These are phyloP conservation scores for Gymnosoma rotundatum DNA, from an alignment of 2,888 invertebrate species.

Conservation along the genomic window DNA sequence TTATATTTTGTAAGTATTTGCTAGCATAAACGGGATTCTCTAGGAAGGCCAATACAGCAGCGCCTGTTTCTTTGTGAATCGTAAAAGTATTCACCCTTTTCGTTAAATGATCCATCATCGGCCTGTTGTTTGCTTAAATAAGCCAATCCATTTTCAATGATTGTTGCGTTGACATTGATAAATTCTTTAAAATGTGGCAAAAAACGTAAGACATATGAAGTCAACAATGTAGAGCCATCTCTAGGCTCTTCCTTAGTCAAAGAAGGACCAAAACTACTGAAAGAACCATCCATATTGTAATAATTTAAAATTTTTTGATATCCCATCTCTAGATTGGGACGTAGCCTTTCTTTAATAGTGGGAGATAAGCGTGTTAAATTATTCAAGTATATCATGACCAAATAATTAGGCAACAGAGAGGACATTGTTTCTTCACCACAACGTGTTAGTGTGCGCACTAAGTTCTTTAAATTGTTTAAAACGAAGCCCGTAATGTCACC, in stretches of 20 bases:
- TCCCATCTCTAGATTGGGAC: conserved; percentile 88
- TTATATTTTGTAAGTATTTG: too few relatives aligned
- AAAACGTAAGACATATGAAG: conserved; percentile 92
- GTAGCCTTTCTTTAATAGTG: conserved; percentile 85
- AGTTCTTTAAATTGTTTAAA: too few relatives aligned
- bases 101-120: conserved; percentile 89
- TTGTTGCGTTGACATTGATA: conserved; percentile 87
- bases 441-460: too few relatives aligned
- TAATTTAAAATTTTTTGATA: conserved; percentile 96
- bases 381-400: conserved; percentile 93
- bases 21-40: conserved; percentile 82
- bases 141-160: too few relatives aligned
- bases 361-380: conserved; percentile 85
- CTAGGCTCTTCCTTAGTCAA: conserved; percentile 73
- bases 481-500: conserved; percentile 85
- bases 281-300: conserved; percentile 93
- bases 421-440: too few relatives aligned
- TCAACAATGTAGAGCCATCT: conserved; percentile 89
- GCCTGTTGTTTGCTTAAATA: conserved; percentile 87
- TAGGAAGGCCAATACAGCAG: conserved; percentile 88
- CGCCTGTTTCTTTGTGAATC: conserved; percentile 87
- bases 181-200: conserved; percentile 89
- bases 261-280: conserved; percentile 86
- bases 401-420: too few relatives aligned
- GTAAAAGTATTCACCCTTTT: conserved; percentile 88